These are phyloP conservation scores for Melinopterus prodromus DNA, from an alignment of 2,888 invertebrate species.

Conservation along the genomic window DNA sequence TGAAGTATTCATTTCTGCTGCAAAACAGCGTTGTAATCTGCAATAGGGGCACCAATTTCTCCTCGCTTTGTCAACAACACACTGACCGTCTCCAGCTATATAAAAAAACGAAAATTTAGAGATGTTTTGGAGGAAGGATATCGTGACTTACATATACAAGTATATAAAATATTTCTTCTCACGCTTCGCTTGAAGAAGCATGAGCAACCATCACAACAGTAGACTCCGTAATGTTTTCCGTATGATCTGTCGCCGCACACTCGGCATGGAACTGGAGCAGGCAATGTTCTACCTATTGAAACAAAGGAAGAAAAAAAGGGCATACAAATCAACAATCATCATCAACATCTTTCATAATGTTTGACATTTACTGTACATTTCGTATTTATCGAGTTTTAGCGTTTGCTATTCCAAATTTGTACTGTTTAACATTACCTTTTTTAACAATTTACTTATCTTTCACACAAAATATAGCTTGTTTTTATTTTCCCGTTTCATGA, in stretches of 20 bases:
- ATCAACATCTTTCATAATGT: too few relatives aligned
- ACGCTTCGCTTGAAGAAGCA: slow-evolving; percentile 90
- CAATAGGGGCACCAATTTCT: slow-evolving; percentile 91
- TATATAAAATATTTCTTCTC: slow-evolving; percentile 74
- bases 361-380: too few relatives aligned
- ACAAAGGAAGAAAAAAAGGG: slow-evolving; percentile 4
- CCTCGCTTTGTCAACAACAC: slow-evolving; percentile 81
- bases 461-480: too few relatives aligned
- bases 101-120: slow-evolving; percentile 24
- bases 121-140: slow-evolving; percentile 14
- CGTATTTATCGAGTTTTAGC: background rate
- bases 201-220: slow-evolving; percentile 88
- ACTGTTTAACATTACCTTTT: too few relatives aligned
- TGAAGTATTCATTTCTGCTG: slow-evolving; percentile 79
- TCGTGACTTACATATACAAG: slow-evolving; percentile 74
- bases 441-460: background rate
- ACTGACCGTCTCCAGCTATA: slow-evolving; percentile 75
- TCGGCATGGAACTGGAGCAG: slow-evolving; percentile 73
- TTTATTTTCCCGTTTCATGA: too few relatives aligned
- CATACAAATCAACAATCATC: background rate
- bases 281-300: slow-evolving; percentile 62
- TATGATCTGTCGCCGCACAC: slow-evolving; percentile 86
- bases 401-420: background rate
- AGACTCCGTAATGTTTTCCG: slow-evolving; percentile 86
- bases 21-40: slow-evolving; percentile 78